phyloP scores from a whole-genome alignment of 2,797 vertebrate species.

The Jordanella pulchra region DNA sequence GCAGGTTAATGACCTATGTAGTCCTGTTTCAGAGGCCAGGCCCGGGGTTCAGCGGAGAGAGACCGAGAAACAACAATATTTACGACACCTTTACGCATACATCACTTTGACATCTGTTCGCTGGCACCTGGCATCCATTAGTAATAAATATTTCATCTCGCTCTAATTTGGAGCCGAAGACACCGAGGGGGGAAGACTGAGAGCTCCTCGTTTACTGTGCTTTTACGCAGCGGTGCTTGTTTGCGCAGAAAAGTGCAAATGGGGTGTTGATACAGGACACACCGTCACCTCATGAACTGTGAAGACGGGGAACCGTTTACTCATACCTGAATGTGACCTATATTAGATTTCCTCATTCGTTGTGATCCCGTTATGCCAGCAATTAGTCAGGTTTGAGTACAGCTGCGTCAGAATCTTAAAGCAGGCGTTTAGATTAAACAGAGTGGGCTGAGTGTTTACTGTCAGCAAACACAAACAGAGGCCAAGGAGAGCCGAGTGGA shows the following conservation, averaged over 20 bases:
- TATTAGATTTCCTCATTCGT: constrained; percentile 53
- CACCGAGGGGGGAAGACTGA: constrained; percentile 11
- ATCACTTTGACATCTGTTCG: constrained; percentile 79
- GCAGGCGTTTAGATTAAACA: constrained; percentile 44
- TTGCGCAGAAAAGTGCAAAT: constrained; percentile 59
- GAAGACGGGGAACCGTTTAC: constrained; percentile 35
- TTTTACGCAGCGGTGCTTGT: constrained; percentile 45
- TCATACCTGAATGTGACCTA: constrained; percentile 46
- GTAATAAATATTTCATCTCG: constrained; percentile 74
- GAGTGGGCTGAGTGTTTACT: constrained; percentile 23
- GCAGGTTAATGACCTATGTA: constrained; percentile 77
- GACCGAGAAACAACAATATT: constrained; percentile 77
- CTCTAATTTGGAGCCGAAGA: constrained; percentile 58
- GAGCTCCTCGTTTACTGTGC: constrained; percentile 27
- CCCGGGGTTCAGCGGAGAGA: constrained; percentile 54
- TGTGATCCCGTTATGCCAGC: constrained; percentile 43
- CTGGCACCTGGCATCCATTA: constrained; percentile 81
- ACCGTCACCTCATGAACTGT: constrained; percentile 22
- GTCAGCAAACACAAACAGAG: constrained; percentile 48
- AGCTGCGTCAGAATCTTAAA: constrained; percentile 16
- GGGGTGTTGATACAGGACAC: constrained; percentile 65
- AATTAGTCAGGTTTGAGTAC: constrained; percentile 45
- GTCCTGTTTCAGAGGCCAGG: constrained; percentile 71
- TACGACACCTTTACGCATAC: constrained; percentile 78
- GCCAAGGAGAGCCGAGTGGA: constrained; percentile 16